phyloP scores from a whole-genome alignment of 2,888 invertebrate species.

The Corbicula japonica region DNA sequence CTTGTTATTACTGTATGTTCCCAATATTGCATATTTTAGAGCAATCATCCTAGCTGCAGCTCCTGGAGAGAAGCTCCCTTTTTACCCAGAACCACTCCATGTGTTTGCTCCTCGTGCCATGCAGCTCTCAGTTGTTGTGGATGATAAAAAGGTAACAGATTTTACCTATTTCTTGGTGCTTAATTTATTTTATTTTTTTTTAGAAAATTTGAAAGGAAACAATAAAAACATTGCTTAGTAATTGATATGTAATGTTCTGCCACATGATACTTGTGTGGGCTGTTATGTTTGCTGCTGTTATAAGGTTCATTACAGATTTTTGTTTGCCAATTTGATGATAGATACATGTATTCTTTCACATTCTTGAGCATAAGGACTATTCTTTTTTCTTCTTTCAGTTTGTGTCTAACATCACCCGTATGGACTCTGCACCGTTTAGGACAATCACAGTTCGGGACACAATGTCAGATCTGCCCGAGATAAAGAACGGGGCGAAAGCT shows the following conservation, averaged over 20 bases:
- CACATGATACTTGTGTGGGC: too few relatives aligned
- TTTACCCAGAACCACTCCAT: slow-evolving; percentile 93
- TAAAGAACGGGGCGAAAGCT: slow-evolving; percentile 91
- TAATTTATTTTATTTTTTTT: too few relatives aligned
- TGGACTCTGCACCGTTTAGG: slow-evolving; percentile 91
- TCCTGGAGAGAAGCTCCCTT: slow-evolving; percentile 91
- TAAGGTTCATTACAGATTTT: too few relatives aligned
- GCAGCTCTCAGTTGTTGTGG: slow-evolving; percentile 89
- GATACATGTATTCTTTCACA: too few relatives aligned
- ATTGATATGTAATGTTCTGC: too few relatives aligned
- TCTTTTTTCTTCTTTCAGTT: slow-evolving; percentile 86
- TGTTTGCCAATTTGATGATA: too few relatives aligned
- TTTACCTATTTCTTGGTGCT: too few relatives aligned
- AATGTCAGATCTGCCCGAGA: slow-evolving; percentile 93
- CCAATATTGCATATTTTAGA: slow-evolving; percentile 77
- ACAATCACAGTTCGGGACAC: slow-evolving; percentile 94
- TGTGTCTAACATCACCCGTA: slow-evolving; percentile 88
- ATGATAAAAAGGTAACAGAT: slow-evolving; percentile 88
- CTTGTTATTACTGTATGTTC: too few relatives aligned
- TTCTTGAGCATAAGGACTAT: too few relatives aligned
- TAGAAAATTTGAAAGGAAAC: too few relatives aligned
- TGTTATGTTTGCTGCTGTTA: too few relatives aligned
- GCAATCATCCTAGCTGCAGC: slow-evolving; percentile 94
- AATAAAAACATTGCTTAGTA: too few relatives aligned
- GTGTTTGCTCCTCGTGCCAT: slow-evolving; percentile 90